These are phyloP conservation scores for Nannospalax galili DNA, from an alignment of 2,113 vertebrate species.

Conservation along the genomic window DNA sequence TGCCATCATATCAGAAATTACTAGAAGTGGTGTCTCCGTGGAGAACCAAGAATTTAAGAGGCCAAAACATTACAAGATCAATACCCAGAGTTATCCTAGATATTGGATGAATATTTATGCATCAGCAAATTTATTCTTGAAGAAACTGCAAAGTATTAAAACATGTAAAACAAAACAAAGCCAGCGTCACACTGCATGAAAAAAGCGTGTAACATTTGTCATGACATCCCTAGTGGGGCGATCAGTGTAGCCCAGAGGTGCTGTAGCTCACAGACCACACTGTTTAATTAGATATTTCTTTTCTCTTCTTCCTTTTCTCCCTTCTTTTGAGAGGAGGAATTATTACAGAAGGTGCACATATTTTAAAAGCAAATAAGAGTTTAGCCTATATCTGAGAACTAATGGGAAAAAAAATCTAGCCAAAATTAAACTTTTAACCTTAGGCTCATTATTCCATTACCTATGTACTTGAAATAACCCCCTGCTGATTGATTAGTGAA, in stretches of 20 bases:
- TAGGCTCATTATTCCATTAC: background rate
- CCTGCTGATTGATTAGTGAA: slow-evolving; percentile 25
- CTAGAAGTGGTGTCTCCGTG: background rate
- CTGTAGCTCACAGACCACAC: background rate
- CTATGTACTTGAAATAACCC: slow-evolving; percentile 16
- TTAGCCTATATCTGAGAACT: background rate
- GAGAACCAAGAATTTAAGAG: background rate
- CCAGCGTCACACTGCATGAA: no score
- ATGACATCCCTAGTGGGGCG: background rate
- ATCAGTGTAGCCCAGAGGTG: background rate
- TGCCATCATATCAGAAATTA: background rate
- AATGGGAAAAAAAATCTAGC: background rate
- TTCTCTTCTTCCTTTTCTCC: background rate
- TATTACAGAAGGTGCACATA: background rate
- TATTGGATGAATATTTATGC: background rate
- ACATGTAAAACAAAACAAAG: background rate
- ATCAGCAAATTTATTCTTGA: background rate
- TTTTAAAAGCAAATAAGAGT: background rate
- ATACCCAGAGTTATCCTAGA: background rate
- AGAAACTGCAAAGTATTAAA: background rate
- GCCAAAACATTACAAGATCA: background rate
- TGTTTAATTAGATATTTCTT: background rate
- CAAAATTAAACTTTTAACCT: background rate
- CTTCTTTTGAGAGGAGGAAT: background rate
- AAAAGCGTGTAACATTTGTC: background rate